phyloP scores from a whole-genome alignment of 2,113 vertebrate species.

The Colius striatus region DNA sequence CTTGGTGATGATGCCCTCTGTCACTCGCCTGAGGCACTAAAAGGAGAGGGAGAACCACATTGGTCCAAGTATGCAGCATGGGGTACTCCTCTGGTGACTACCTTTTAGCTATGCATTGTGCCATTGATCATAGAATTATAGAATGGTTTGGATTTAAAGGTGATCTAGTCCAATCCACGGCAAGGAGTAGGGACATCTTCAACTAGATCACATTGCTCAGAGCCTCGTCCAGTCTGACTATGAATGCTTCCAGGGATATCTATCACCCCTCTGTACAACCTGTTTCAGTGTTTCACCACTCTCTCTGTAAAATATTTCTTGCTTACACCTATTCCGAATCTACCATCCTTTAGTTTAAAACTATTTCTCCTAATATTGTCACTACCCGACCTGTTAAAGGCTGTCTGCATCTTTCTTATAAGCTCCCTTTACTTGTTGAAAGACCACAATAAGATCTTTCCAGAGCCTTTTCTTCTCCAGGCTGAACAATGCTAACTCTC shows the following conservation, averaged over 20 bases:
- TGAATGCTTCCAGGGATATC: background rate
- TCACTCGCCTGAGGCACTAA: background rate
- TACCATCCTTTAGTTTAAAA: background rate
- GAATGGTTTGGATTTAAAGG: accelerated
- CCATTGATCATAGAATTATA: background rate
- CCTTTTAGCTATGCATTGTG: background rate
- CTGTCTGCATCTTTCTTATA: accelerated
- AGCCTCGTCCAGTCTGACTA: background rate
- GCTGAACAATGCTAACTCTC: background rate
- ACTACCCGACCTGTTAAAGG: accelerated
- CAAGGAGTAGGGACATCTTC: background rate
- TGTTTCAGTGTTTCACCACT: background rate
- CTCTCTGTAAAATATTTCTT: background rate
- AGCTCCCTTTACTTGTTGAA: background rate
- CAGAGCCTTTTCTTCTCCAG: background rate
- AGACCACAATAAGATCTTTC: background rate
- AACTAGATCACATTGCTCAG: background rate
- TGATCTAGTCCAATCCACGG: background rate
- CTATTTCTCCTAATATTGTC: background rate
- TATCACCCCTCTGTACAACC: background rate
- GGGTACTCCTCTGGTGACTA: background rate
- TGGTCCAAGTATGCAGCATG: background rate
- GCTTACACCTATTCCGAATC: background rate
- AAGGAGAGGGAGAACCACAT: background rate
- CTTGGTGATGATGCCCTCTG: background rate